phyloP scores from a whole-genome alignment of 2,113 vertebrate species.

The Oncorhynchus nerka region DNA sequence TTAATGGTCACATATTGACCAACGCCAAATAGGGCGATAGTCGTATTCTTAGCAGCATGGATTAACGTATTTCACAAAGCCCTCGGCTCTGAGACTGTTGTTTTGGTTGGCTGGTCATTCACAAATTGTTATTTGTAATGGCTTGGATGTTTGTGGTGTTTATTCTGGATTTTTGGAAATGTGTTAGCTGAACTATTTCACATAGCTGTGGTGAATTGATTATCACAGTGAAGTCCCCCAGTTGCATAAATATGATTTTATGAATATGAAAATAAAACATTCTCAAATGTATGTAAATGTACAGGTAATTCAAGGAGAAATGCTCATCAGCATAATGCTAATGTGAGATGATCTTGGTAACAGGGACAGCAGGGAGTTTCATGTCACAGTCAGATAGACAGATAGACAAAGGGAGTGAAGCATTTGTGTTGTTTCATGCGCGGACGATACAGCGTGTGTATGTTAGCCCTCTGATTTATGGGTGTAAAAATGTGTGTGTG shows the following conservation, averaged over 20 bases:
- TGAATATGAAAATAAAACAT: not conserved
- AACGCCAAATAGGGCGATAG: not conserved
- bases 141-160: not conserved
- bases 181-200: not conserved
- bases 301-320: not conserved
- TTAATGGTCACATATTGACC: conserved; percentile 11
- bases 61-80: conserved; percentile 7
- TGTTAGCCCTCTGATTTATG: conserved; percentile 41
- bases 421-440: conserved; percentile 32
- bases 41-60: conserved; percentile 12
- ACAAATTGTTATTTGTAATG: conserved; percentile 13
- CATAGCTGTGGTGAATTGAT: not conserved
- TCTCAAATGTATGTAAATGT: not conserved
- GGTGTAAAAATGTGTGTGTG: conserved; percentile 11
- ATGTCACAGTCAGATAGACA: conserved; percentile 26
- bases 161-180: not conserved
- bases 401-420: not conserved
- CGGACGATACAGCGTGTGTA: conserved; percentile 44
- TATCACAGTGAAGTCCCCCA: not conserved
- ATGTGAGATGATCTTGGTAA: not conserved
- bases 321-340: not conserved
- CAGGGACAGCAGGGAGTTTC: conserved; percentile 21
- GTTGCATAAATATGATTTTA: not conserved
- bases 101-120: conserved; percentile 17
- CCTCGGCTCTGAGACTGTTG: conserved; percentile 4